phyloP scores from a whole-genome alignment of 2,888 invertebrate species.

The Chrysotoxum bicinctum region DNA sequence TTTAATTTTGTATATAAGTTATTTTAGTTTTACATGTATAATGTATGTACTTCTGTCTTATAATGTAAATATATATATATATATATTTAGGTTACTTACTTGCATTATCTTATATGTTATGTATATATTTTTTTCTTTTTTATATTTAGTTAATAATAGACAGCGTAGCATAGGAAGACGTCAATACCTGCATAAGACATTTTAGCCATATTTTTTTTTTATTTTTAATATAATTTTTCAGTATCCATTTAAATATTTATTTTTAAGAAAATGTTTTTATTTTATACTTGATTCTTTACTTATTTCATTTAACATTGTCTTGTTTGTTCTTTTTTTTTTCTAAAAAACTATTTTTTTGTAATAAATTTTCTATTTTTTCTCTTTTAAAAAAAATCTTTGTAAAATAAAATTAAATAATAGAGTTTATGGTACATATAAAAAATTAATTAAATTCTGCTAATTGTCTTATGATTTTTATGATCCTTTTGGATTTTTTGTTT shows the following conservation, averaged over 20 bases:
- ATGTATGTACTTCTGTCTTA: constrained; percentile 70
- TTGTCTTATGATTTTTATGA: constrained; percentile 64
- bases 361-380: constrained; percentile 49
- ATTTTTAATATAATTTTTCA: constrained; percentile 61
- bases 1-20: constrained; percentile 69
- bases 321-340: constrained; percentile 67
- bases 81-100: constrained; percentile 70
- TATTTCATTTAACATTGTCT: constrained; percentile 67
- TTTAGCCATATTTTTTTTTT: constrained; percentile 80
- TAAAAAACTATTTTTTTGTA: constrained; percentile 64
- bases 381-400: constrained; percentile 22
- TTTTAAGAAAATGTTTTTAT: constrained; percentile 49
- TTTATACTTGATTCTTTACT: constrained; percentile 46
- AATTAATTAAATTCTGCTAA: constrained; percentile 49
- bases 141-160: constrained; percentile 82
- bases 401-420: constrained; percentile 8
- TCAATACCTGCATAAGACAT: constrained; percentile 83
- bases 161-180: constrained; percentile 83
- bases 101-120: constrained; percentile 58
- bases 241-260: constrained; percentile 57
- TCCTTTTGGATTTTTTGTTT: neutral
- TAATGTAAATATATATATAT: constrained; percentile 64
- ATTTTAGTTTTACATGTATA: constrained; percentile 70
- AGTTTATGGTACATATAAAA: constrained; percentile 25
- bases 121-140: constrained; percentile 73